These are phyloP conservation scores for Furnarius figulus DNA, from an alignment of 2,113 vertebrate genomes.

Conservation along the genomic window DNA sequence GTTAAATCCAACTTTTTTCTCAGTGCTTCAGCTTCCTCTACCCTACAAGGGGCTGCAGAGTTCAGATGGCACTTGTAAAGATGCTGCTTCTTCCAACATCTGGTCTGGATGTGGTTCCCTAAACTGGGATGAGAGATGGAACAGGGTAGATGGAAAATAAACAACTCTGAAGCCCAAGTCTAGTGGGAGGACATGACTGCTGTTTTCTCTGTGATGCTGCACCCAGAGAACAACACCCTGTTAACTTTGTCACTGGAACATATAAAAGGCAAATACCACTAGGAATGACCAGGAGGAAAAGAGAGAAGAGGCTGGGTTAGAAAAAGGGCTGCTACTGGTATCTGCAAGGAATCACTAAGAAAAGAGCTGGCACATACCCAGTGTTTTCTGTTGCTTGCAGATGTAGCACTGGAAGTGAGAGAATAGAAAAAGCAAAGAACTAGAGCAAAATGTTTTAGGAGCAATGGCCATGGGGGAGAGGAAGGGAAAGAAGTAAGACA, in stretches of 20 bases:
- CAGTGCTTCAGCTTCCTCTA: background rate
- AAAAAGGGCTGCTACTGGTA: background rate
- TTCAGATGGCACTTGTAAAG: background rate
- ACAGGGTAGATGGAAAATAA: background rate
- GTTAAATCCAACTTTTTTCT: background rate
- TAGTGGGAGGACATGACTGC: background rate
- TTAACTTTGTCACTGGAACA: background rate
- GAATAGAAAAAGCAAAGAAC: background rate
- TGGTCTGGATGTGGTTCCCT: background rate
- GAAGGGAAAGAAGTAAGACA: background rate
- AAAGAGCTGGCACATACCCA: background rate
- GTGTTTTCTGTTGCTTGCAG: background rate
- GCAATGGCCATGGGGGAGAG: background rate
- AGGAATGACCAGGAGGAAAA: background rate
- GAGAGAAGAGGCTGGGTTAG: background rate
- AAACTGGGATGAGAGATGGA: background rate
- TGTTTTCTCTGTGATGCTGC: background rate
- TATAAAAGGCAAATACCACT: background rate
- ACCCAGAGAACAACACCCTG: background rate
- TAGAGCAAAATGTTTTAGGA: background rate
- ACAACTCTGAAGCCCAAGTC: background rate
- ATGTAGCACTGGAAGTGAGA: background rate
- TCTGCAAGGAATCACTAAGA: background rate
- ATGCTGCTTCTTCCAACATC: background rate
- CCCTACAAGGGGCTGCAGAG: accelerated